Evolutionary conservation across 2,113 vertebrate species (phyloP).

Genomic region (Odontesthes bonariensis): DNA sequence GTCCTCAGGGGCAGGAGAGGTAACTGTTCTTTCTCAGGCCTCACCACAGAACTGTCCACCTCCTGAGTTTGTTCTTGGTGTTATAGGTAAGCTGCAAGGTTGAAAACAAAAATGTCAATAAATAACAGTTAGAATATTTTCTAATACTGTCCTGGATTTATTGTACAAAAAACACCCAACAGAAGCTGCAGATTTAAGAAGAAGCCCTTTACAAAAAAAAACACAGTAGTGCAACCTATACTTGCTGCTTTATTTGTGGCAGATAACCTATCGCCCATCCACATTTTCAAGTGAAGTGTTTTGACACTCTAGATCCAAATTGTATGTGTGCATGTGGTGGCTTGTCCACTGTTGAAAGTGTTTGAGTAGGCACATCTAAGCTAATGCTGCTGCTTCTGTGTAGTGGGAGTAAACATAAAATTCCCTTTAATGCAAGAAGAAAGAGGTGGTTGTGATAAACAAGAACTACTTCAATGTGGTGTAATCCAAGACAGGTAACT

Average conservation of each 20-base stretch:
- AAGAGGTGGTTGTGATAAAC: constrained; percentile 8
- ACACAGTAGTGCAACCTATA: constrained; percentile 50
- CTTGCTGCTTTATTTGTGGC: constrained; percentile 64
- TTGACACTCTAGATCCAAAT: constrained; percentile 74
- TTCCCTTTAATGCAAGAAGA: constrained; percentile 26
- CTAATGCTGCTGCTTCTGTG: constrained; percentile 38
- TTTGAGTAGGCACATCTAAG: constrained; percentile 60
- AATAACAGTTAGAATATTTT: background rate
- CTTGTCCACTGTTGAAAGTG: constrained; percentile 69
- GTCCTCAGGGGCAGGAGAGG: constrained; percentile 39
- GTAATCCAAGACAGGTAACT: background rate
- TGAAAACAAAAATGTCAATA: background rate
- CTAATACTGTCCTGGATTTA: background rate
- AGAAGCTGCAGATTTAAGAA: background rate
- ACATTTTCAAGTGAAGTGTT: constrained; percentile 76
- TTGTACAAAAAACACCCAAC: background rate
- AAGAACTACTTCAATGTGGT: background rate
- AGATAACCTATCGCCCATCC: constrained; percentile 61
- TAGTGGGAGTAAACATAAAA: constrained; percentile 24
- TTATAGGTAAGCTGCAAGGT: background rate
- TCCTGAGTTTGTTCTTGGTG: background rate
- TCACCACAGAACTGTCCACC: constrained; percentile 12
- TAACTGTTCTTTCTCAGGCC: constrained; percentile 55
- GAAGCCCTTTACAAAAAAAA: background rate
- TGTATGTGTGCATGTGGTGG: constrained; percentile 66